phyloP scores from a whole-genome alignment of 1,140 invertebrate species.

The Penaeus indicus region DNA sequence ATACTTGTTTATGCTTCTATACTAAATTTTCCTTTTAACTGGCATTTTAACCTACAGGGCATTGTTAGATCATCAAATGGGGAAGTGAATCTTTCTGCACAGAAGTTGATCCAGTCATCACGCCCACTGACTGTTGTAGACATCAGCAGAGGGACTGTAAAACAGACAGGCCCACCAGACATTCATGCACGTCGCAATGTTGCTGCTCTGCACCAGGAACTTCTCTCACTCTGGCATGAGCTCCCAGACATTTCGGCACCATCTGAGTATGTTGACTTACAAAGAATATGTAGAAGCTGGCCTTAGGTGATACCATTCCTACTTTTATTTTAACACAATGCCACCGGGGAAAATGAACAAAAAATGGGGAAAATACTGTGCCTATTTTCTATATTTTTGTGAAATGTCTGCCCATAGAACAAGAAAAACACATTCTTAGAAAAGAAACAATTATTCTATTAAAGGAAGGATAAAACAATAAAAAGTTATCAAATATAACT shows the following conservation, averaged over 20 bases:
- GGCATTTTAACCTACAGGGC: conserved; percentile 24
- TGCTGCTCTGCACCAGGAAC: conserved; percentile 48
- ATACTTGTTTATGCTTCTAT: too few relatives aligned
- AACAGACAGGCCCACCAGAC: conserved; percentile 48
- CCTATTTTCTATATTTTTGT: too few relatives aligned
- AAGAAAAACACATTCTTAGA: too few relatives aligned
- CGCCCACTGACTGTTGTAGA: conserved; percentile 57
- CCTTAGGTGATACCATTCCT: too few relatives aligned
- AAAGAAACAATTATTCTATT: too few relatives aligned
- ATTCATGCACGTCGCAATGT: conserved; percentile 51
- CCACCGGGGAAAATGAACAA: too few relatives aligned
- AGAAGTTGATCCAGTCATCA: conserved; percentile 54
- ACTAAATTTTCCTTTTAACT: neutral
- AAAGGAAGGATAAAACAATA: too few relatives aligned
- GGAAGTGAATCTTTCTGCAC: conserved; percentile 53
- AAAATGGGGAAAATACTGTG: too few relatives aligned
- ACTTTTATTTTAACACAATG: too few relatives aligned
- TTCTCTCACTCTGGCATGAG: conserved; percentile 57
- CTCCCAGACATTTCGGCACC: conserved; percentile 46
- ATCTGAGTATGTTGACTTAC: conserved; percentile 45
- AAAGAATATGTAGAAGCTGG: neutral
- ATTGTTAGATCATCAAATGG: conserved; percentile 53
- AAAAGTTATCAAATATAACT: too few relatives aligned
- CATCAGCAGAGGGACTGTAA: conserved; percentile 44
- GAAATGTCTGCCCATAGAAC: too few relatives aligned